Evolutionary conservation across 2,113 vertebrate species (phyloP).

Genomic region (Podocnemis expansa): DNA sequence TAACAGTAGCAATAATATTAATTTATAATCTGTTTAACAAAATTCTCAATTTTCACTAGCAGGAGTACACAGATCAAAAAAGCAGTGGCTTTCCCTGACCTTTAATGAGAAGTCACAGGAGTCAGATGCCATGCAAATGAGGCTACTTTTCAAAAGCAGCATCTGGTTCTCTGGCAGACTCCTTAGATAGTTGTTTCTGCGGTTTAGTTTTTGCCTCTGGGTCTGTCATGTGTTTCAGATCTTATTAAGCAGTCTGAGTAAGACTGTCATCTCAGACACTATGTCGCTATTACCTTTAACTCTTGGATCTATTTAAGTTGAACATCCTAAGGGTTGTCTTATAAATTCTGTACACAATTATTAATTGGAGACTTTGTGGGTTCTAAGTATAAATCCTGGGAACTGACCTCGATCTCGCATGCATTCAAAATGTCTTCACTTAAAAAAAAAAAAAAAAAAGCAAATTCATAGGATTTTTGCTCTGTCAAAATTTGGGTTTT

Average conservation of each 20-base stretch:
- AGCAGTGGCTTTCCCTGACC: constrained; percentile 9
- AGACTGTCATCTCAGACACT: constrained; percentile 9
- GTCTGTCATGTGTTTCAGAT: background rate
- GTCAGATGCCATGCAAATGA: background rate
- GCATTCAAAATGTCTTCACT: constrained; percentile 3
- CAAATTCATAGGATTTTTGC: background rate
- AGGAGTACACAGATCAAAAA: constrained; percentile 24
- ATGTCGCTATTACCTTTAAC: constrained; percentile 23
- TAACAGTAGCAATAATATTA: background rate
- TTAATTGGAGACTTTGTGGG: background rate
- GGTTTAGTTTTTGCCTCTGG: background rate
- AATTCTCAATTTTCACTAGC: background rate
- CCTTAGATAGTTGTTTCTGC: background rate
- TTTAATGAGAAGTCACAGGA: constrained; percentile 11
- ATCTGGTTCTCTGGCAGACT: background rate
- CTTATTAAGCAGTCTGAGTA: background rate
- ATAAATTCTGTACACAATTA: background rate
- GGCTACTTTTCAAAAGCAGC: constrained; percentile 4
- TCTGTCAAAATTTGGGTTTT: constrained; percentile 25
- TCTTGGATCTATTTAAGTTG: constrained; percentile 31
- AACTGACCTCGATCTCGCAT: constrained; percentile 20
- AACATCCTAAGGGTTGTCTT: constrained; percentile 38
- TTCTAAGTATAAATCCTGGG: constrained; percentile 22
- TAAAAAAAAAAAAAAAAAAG: constrained; percentile 23
- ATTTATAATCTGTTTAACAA: background rate